A percentile compares a stretch with the other conserved stretches of the same genome.
These are phyloP conservation scores for Melanogrammus aeglefinus DNA, from an alignment of 2,797 vertebrate species.

Conservation along the genomic window DNA sequence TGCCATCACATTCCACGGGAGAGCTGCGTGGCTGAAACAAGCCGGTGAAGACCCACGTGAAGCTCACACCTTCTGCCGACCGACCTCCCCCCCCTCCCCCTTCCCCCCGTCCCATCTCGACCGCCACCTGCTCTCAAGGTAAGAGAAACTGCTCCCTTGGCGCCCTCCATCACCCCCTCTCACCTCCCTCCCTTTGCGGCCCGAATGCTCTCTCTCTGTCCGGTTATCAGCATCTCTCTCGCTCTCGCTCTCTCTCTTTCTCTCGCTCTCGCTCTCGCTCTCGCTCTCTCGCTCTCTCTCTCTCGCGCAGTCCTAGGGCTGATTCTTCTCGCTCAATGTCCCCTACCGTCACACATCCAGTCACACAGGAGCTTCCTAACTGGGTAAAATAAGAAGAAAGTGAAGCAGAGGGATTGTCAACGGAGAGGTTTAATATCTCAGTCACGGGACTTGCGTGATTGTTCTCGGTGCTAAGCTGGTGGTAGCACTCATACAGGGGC, in stretches of 20 bases:
- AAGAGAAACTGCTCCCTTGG: slow-evolving; percentile 44
- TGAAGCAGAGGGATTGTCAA: slow-evolving; percentile 53
- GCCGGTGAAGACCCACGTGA: slow-evolving; percentile 70
- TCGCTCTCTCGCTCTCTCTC: slow-evolving; percentile 30
- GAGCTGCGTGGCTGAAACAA: slow-evolving; percentile 69
- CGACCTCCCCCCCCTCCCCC: not conserved
- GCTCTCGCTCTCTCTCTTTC: slow-evolving; percentile 4
- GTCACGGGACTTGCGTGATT: slow-evolving; percentile 76
- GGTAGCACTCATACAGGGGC: slow-evolving; percentile 25
- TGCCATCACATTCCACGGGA: slow-evolving; percentile 63
- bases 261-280: slow-evolving; percentile 33
- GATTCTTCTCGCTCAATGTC: not conserved
- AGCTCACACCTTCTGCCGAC: slow-evolving; percentile 51
- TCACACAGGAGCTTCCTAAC: too few relatives aligned
- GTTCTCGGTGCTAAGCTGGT: slow-evolving; percentile 56
- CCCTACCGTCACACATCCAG: too few relatives aligned
- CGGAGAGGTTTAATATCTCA: slow-evolving; percentile 65
- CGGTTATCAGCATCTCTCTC: slow-evolving; percentile 34
- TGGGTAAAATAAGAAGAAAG: slow-evolving; percentile 32
- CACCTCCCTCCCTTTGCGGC: slow-evolving; percentile 27
- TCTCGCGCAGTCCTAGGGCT: too few relatives aligned
- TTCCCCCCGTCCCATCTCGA: not conserved
- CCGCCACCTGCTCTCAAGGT: slow-evolving; percentile 48
- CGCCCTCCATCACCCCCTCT: slow-evolving; percentile 37
- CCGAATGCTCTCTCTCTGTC: slow-evolving; percentile 29